Evolutionary conservation across 2,797 vertebrate genomes (phyloP).

Genomic region (Squalus acanthias): DNA sequence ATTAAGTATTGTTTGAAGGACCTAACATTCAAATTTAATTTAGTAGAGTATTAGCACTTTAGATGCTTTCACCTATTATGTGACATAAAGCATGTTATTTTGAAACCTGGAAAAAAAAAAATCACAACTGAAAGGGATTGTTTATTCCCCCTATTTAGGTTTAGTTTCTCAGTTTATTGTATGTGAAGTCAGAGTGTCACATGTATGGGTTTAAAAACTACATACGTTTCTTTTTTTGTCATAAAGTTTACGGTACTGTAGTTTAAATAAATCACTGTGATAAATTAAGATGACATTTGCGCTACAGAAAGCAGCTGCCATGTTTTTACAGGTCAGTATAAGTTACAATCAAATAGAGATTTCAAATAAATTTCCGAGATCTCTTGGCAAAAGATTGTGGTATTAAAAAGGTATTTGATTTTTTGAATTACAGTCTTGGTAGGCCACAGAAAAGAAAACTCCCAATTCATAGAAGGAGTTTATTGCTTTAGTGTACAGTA

Average conservation of each 20-base stretch:
- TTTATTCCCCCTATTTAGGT: neutral
- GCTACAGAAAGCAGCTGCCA: conserved; percentile 29
- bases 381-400: conserved; percentile 30
- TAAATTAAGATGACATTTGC: conserved; percentile 36
- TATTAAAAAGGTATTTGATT: conserved; percentile 37
- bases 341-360: conserved; percentile 36
- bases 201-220: conserved; percentile 27
- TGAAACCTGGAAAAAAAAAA: conserved; percentile 7
- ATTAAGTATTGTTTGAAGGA: neutral
- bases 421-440: conserved; percentile 33
- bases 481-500: conserved; percentile 35
- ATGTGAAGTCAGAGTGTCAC: neutral
- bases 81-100: neutral
- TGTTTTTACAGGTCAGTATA: conserved; percentile 36
- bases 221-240: conserved; percentile 6
- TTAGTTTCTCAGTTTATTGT: conserved; percentile 12
- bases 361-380: conserved; percentile 31
- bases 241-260: conserved; percentile 12
- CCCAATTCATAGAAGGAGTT: conserved; percentile 35
- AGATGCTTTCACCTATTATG: neutral
- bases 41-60: neutral
- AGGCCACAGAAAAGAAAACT: conserved; percentile 31
- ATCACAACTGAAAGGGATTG: neutral
- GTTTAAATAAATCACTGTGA: conserved; percentile 35
- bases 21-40: too few species aligned